Base-by-base conservation (phyloP, 2,113 vertebrate species). In the Psephotus haematonotus region DNA sequence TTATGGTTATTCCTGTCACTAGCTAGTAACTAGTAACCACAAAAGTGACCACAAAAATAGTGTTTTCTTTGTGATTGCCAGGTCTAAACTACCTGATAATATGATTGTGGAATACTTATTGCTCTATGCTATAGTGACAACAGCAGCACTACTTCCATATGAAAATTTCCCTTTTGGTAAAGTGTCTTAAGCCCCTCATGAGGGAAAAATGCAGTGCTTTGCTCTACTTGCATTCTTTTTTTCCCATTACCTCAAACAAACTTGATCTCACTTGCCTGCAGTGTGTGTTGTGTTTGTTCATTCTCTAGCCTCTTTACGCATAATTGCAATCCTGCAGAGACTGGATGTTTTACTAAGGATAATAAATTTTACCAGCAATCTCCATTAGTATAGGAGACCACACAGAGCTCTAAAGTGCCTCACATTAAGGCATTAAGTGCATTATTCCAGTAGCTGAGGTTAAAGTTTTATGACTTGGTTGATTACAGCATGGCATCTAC, bases 311-410 rank as follows among this genome's bases (percentile, higher is more conserved):
- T 90, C 47, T 92, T 94, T 44, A 92, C 75, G 43, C 35, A 44
- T 70, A 94, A 93, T 86, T 95, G 89, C 76, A 91, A n/a, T 86
- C 80, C 95, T 69, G 86, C 59, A 37, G 93, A 96, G 93, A 81
- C 0, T 79, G 74, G 37, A 86, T 86, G 62, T 65, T 97, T 96
- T 94, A 95, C 41, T 84, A 84, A 86, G 88, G 72, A 63, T 82
- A 72, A 91, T 95, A 96, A 96, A 91, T 63, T 65, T 76, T 92
- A 93, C 47, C 88, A 91, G 80, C 82, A 89, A 78, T 86, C 62
- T 94, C 83, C 80, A 91, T 91, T 93, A 93, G 77, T 18, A 5
- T 22, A 35, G 92, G 35, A 90, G 92, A 91, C 92, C 88, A 79
- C 77, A 75, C 19, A 59, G 77, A 71, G 47, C 20, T 92, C 76